Evolutionary conservation across 2,797 vertebrate species (phyloP).

Genomic region (Melanotaenia boesemani): DNA sequence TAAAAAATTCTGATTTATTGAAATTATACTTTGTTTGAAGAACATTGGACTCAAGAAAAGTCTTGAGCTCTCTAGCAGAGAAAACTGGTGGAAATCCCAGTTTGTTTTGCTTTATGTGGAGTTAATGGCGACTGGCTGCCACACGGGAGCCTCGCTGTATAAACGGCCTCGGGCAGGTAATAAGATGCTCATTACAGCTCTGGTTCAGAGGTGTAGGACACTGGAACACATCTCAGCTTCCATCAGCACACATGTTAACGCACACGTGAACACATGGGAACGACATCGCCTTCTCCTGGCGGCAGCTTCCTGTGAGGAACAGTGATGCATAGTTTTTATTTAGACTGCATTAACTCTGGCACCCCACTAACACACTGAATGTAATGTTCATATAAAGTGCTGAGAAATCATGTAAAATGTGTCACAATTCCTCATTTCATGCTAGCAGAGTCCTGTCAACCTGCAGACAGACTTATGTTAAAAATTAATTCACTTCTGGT

Average conservation of each 20-base stretch:
- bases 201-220: conserved; percentile 30
- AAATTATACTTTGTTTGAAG: too few relatives aligned
- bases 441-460: not conserved
- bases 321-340: not conserved
- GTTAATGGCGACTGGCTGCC: not conserved
- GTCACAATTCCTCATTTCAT: conserved; percentile 17
- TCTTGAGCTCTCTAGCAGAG: too few relatives aligned
- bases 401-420: conserved; percentile 7
- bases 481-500: not conserved
- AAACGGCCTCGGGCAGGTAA: conserved; percentile 27
- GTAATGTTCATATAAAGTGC: not conserved
- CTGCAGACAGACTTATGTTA: not conserved
- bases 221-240: conserved; percentile 14
- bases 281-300: too few relatives aligned
- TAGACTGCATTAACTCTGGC: not conserved
- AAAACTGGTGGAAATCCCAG: too few relatives aligned
- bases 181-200: conserved; percentile 10
- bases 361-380: not conserved
- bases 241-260: too few relatives aligned
- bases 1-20: too few relatives aligned
- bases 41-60: too few relatives aligned
- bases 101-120: too few relatives aligned
- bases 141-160: conserved; percentile 5
- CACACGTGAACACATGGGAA: too few relatives aligned
- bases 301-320: too few relatives aligned